These are phyloP conservation scores for Berghia stephanieae DNA, from an alignment of 1,140 invertebrate genomes.

Conservation along the genomic window DNA sequence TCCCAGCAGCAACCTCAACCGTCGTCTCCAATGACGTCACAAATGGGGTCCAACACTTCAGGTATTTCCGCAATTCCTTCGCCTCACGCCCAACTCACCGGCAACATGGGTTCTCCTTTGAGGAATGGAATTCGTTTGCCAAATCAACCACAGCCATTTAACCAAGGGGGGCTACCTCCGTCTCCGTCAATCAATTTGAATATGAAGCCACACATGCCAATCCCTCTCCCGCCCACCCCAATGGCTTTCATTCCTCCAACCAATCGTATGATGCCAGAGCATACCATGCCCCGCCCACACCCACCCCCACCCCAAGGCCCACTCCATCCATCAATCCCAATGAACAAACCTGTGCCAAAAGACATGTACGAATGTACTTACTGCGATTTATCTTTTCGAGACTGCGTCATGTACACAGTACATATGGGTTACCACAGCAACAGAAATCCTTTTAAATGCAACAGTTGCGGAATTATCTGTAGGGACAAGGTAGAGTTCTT, in stretches of 20 bases:
- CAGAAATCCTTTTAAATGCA: slow-evolving; percentile 91
- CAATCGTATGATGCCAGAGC: slow-evolving; percentile 7
- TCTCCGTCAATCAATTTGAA: background rate
- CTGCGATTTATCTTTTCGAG: slow-evolving; percentile 91
- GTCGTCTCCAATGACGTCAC: background rate
- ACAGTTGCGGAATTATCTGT: slow-evolving; percentile 88
- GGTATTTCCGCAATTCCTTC: background rate
- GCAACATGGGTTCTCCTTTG: background rate
- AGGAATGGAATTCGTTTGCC: background rate
- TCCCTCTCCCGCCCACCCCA: slow-evolving; percentile 21
- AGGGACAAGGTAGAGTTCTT: slow-evolving; percentile 88
- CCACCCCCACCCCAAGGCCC: slow-evolving; percentile 4
- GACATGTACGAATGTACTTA: slow-evolving; percentile 78
- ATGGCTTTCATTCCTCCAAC: slow-evolving; percentile 31
- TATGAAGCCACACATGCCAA: slow-evolving; percentile 8
- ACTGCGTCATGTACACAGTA: slow-evolving; percentile 89
- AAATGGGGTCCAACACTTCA: background rate
- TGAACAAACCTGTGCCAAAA: background rate
- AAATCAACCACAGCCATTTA: background rate
- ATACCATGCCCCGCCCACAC: background rate
- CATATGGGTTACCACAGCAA: slow-evolving; percentile 96
- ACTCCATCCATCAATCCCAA: too few relatives aligned
- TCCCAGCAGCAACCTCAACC: background rate
- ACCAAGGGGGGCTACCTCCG: background rate
- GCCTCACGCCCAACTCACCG: background rate